Evolutionary conservation across 2,888 invertebrate genomes (phyloP).

Genomic region (Lepas anatifera): DNA sequence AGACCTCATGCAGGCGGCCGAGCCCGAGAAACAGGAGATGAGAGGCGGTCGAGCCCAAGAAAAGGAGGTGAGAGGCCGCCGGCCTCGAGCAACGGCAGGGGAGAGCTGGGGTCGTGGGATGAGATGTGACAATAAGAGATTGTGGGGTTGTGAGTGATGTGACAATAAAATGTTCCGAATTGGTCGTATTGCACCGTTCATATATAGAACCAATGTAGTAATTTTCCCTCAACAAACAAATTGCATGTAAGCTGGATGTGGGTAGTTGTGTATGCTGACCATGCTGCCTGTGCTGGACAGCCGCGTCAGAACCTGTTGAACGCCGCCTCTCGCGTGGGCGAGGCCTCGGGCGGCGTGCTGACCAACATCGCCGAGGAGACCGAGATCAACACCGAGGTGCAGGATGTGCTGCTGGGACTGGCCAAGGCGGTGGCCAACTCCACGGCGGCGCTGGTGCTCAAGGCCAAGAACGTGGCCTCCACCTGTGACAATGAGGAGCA

Average conservation of each 20-base stretch:
- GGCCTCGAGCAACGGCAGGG: background rate
- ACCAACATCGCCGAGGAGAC: slow-evolving; percentile 80
- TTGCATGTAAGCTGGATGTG: no score
- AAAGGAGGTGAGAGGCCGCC: background rate
- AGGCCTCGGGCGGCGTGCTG: slow-evolving; percentile 86
- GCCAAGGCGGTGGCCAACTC: slow-evolving; percentile 98
- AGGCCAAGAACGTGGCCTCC: slow-evolving; percentile 91
- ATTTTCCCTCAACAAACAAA: no score
- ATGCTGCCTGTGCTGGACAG: slow-evolving; percentile 34
- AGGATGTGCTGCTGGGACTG: slow-evolving; percentile 78
- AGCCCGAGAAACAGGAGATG: slow-evolving; percentile 82
- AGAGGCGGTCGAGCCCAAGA: no score
- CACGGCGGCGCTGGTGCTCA: slow-evolving; percentile 87
- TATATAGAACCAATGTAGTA: no score
- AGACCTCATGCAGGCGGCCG: slow-evolving; percentile 86
- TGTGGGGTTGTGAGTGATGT: no score
- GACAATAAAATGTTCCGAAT: no score
- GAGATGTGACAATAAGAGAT: no score
- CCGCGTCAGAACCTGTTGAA: slow-evolving; percentile 84
- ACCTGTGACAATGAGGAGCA: slow-evolving; percentile 63
- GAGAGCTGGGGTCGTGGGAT: no score
- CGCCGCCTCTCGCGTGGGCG: slow-evolving; percentile 92
- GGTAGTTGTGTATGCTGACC: no score
- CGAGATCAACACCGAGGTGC: slow-evolving; percentile 48
- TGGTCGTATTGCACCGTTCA: no score